Evolutionary conservation across 2,888 invertebrate genomes (phyloP), one percentile per base, ranked within the genome.

Genomic region (Scaptomyza caliginosa): DNA sequence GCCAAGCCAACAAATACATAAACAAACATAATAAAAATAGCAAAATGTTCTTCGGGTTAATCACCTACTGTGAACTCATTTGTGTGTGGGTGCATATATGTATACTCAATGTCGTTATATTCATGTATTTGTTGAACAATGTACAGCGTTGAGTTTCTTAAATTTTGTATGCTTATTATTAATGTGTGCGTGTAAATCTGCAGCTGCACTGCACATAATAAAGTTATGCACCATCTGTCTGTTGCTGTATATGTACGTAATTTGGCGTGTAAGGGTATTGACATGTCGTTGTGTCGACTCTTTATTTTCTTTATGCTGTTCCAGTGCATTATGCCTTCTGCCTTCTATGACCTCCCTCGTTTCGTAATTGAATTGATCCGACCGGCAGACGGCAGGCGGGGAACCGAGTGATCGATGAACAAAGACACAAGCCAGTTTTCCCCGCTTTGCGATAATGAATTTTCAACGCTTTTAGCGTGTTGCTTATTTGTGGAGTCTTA

Each of bases 361-460:
- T 48, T 64, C 51, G 39, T 72, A 74, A 72, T 74, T 74, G 52
- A 74, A 74, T 69, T 74, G 55, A 54, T 42, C 46, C 30, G 13
- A 30, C 6, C 13, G 21, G 13, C 10, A 3, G 11, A 38, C 56
- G 42, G 43, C 54, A 36, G 32, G 16, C 13, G 6, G 46, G 19
- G 26, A 36, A 34, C 40, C 17, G 42, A 34, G 34, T 49, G 46
- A 51, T 51, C 55, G 36, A 43, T 52, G 40, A 40, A 58, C 57
- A 69, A 50, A 67, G 64, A 51, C 55, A 40, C 51, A 49, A 21
- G 51, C 40, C 62, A 32, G 52, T 58, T 59, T 45, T 69, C 40
- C 39, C 49, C 46, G 39, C 36, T 39, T 34, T 50, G 34, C 42
- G 57, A 55, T 73, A 69, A 74, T 64, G 65, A 74, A 73, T 73